These are phyloP conservation scores for Drosophila kepulauana DNA, from an alignment of 1,140 invertebrate species.

Conservation along the genomic window DNA sequence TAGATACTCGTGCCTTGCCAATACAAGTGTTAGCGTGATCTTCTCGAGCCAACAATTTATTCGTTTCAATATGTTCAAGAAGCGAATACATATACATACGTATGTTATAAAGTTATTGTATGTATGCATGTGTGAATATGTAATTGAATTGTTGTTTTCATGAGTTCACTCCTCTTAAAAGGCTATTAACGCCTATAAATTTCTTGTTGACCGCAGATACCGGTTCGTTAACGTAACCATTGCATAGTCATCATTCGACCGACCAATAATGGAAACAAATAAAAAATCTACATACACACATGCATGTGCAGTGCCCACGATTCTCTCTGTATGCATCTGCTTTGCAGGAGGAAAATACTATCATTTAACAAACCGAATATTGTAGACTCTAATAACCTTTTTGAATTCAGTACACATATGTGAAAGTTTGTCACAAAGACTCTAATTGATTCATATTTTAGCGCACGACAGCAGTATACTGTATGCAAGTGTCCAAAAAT, in stretches of 20 bases:
- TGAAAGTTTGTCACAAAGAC: neutral
- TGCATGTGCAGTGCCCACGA: neutral
- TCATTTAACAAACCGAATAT: neutral
- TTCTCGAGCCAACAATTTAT: constrained; percentile 17
- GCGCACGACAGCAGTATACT: neutral
- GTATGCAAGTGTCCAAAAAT: constrained; percentile 4
- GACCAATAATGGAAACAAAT: constrained; percentile 17
- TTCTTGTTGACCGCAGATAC: constrained; percentile 27
- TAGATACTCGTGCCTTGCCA: constrained; percentile 4
- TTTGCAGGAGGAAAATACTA: neutral
- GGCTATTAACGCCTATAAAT: constrained; percentile 23
- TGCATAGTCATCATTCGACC: constrained; percentile 25
- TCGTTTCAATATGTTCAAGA: neutral
- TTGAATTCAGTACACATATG: neutral
- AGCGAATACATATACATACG: neutral
- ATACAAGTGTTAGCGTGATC: constrained; percentile 7
- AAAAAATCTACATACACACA: constrained; percentile 11
- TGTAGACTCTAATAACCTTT: neutral
- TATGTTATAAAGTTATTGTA: neutral
- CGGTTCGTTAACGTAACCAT: constrained; percentile 32
- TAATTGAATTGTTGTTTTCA: constrained; percentile 1
- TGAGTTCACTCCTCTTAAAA: constrained; percentile 23
- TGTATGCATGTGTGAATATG: neutral
- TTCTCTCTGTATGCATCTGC: neutral
- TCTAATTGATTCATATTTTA: neutral